Base-by-base conservation (phyloP, 2,797 vertebrate genomes). In the Falco rusticolus region DNA sequence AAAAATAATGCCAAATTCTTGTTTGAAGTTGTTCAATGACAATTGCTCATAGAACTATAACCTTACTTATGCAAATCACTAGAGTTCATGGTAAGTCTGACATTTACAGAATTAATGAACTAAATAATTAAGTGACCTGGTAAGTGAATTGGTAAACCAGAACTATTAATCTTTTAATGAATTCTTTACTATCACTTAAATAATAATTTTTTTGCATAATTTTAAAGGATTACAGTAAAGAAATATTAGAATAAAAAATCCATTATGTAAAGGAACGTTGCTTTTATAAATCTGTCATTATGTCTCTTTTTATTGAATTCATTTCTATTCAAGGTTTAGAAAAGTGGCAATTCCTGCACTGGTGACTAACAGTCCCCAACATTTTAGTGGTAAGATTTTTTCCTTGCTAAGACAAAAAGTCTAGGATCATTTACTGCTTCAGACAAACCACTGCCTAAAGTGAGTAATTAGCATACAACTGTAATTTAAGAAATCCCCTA, bases 101-200 rank as follows among this genome's bases (percentile, higher is more conserved):
- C 98, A 99, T 99, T 99, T 99, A 98, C 97, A 98, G 98, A 99
- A 99, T 99, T 99, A 98, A 98, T 99, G 98, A 99, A 99, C 99
- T 99, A 98, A 99, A 99, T 99, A 99, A 99, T 99, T 99, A 99
- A 99, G 98, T 98, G 99, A 98, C 98, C 98, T 99, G 98, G 98
- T 98, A 98, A 98, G 98, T 87, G 98, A 99, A 99, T 99, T 99
- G 97, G 98, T 99, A 99, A 99, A 99, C 98, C 98, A 98, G 96
- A 98, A 98, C 96, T 97, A 98, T 98, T 98, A 98, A 98, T 98
- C 96, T 98, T 98, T 96, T 97, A 97, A 98, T 98, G 93, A 98
- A 98, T 97, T 97, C 95, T 97, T 97, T 98, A 97, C 96, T 98
- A 97, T 96, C 96, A 98, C 90, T 97, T 98, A 98, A 98, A 97